Evolutionary conservation across 2,113 vertebrate species (phyloP).

Genomic region (Cacatua alba): DNA sequence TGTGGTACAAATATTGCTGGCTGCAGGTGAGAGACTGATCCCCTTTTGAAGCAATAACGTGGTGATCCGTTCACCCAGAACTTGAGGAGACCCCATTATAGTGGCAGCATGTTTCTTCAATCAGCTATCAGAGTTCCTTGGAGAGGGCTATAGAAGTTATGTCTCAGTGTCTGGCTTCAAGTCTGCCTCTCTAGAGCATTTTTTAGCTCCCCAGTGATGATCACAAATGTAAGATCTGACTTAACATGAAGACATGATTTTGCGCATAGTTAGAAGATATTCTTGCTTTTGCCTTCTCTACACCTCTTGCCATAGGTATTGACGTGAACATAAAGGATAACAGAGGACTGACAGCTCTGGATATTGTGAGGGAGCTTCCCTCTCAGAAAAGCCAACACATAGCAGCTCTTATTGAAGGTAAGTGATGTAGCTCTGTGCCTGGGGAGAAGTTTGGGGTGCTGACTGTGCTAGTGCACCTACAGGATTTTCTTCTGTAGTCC

Average conservation of each 20-base stretch:
- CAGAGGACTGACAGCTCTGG: constrained; percentile 89
- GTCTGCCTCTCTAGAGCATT: background rate
- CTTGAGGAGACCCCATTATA: background rate
- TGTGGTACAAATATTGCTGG: constrained; percentile 95
- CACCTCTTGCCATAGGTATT: constrained; percentile 77
- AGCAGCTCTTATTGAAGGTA: constrained; percentile 90
- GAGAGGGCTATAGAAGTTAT: background rate
- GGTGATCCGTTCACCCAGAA: background rate
- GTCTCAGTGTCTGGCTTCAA: background rate
- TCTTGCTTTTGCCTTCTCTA: background rate
- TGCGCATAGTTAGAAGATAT: background rate
- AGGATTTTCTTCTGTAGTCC: background rate
- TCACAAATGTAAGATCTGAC: background rate
- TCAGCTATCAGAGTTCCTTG: background rate
- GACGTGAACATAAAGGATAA: constrained; percentile 90
- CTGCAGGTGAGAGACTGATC: constrained; percentile 86
- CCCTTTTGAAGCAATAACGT: constrained; percentile 10
- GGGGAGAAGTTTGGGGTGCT: background rate
- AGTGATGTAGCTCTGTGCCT: background rate
- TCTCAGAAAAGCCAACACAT: constrained; percentile 96
- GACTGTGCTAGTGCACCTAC: background rate
- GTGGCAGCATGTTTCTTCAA: background rate
- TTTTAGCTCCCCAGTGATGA: background rate
- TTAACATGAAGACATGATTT: background rate
- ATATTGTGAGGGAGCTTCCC: constrained; percentile 94